Evolutionary conservation across 2,113 vertebrate genomes (phyloP).

Genomic region (Gobius niger): DNA sequence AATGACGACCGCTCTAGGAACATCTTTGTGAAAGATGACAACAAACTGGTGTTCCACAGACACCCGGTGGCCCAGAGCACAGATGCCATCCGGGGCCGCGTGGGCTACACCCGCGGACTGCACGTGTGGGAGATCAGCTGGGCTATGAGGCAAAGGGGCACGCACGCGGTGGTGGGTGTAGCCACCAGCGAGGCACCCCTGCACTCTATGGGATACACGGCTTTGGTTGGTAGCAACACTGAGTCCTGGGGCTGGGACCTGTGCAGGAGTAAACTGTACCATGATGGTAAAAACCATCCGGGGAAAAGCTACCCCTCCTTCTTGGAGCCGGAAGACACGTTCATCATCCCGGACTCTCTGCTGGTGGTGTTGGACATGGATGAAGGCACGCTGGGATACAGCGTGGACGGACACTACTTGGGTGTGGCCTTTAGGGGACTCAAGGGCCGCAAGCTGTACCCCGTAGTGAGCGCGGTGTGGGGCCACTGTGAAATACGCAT

Average conservation of each 20-base stretch:
- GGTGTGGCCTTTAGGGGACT: slow-evolving; percentile 95
- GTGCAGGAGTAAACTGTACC: slow-evolving; percentile 96
- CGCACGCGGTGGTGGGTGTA: slow-evolving; percentile 93
- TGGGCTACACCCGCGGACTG: slow-evolving; percentile 92
- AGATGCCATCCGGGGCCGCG: slow-evolving; percentile 89
- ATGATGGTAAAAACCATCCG: slow-evolving; percentile 93
- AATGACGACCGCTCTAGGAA: slow-evolving; percentile 94
- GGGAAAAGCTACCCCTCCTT: slow-evolving; percentile 93
- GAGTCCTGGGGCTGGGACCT: slow-evolving; percentile 99
- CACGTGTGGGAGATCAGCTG: slow-evolving; percentile 99
- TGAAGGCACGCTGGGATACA: slow-evolving; percentile 94
- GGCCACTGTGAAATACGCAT: slow-evolving; percentile 98
- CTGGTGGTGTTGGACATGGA: slow-evolving; percentile 98
- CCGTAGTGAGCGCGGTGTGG: slow-evolving; percentile 97
- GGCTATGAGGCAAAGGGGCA: slow-evolving; percentile 96
- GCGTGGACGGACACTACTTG: slow-evolving; percentile 97
- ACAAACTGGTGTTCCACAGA: slow-evolving; percentile 94
- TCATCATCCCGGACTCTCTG: slow-evolving; percentile 96
- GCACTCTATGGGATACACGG: slow-evolving; percentile 95
- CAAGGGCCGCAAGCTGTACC: slow-evolving; percentile 95
- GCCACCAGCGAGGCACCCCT: slow-evolving; percentile 88
- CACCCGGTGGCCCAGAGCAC: slow-evolving; percentile 99
- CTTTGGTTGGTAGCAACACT: slow-evolving; percentile 90
- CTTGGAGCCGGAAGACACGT: slow-evolving; percentile 91
- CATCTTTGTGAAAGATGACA: slow-evolving; percentile 97